Percentiles rank a stretch among this genome's conserved stretches.
Evolutionary conservation across 2,888 invertebrate species (phyloP).

Genomic region (Cyaniris semiargus): DNA sequence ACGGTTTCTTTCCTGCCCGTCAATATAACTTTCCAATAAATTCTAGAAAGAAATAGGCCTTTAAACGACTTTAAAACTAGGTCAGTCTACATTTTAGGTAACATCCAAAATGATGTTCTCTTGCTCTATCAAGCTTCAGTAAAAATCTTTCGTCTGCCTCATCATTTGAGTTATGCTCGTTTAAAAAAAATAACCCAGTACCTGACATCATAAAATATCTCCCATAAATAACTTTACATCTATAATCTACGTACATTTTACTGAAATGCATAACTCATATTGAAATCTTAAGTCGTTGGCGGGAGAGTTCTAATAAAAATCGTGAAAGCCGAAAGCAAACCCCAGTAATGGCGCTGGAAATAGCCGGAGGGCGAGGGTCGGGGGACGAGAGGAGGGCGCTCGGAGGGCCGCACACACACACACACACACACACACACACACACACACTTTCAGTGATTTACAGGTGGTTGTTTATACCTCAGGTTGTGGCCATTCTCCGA

Average conservation of each 20-base stretch:
- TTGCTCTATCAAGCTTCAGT: not conserved
- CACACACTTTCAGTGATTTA: not conserved
- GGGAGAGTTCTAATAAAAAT: conserved; percentile 31
- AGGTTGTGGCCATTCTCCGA: not conserved
- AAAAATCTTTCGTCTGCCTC: not conserved
- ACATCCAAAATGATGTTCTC: not conserved
- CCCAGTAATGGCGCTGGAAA: conserved; percentile 74
- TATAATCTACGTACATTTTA: not conserved
- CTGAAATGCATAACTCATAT: not conserved
- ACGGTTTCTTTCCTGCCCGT: not conserved
- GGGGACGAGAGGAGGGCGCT: not conserved
- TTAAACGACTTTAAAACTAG: not conserved
- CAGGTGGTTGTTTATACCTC: conserved; percentile 17
- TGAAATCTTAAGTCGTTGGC: conserved; percentile 7
- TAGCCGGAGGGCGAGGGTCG: conserved; percentile 47
- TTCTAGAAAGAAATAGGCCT: not conserved
- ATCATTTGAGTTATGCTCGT: not conserved
- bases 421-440: not conserved
- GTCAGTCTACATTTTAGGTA: not conserved
- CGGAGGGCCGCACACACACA: conserved; percentile 4
- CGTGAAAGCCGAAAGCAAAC: conserved; percentile 69
- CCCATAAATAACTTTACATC: not conserved
- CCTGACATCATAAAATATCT: not conserved
- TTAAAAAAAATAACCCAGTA: not conserved
- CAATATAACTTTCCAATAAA: not conserved